Percentiles rank a stretch among this genome's conserved stretches.
Evolutionary conservation across 53 echinoderm and acorn worm genomes (phyloP).

Genomic region (Paracentrotus lividus): DNA sequence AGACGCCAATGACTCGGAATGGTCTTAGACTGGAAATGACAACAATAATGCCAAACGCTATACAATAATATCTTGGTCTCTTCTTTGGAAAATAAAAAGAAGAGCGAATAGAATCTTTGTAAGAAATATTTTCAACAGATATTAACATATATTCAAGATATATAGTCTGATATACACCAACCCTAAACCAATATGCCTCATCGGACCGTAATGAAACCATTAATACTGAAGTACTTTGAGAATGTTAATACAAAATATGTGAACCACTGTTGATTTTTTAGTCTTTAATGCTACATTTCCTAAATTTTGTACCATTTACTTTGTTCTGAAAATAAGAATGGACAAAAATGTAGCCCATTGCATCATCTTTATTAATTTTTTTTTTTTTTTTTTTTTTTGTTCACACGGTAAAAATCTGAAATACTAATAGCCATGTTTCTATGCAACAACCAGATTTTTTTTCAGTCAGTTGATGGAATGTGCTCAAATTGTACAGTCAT

Average conservation of each 20-base stretch:
- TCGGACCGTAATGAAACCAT: neutral
- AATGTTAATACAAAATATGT: neutral
- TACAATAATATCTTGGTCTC: slow-evolving; percentile 40
- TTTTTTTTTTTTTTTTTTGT: too few species aligned
- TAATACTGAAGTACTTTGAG: neutral
- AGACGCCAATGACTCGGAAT: slow-evolving; percentile 25
- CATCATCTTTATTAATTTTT: too few species aligned
- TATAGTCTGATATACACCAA: neutral
- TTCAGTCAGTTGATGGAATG: slow-evolving; percentile 20
- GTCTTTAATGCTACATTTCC: neutral
- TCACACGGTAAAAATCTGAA: too few species aligned
- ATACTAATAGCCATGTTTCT: neutral
- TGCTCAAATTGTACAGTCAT: slow-evolving; percentile 25
- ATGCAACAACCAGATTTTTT: neutral
- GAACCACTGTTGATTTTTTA: neutral
- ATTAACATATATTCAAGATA: slow-evolving; percentile 32
- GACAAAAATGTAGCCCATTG: neutral
- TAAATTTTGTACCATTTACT: neutral
- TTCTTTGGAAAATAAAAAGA: neutral
- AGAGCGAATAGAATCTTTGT: slow-evolving; percentile 44
- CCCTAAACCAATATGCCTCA: neutral
- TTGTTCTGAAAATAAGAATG: neutral
- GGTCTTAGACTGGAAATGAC: slow-evolving; percentile 42
- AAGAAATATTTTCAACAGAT: slow-evolving; percentile 53
- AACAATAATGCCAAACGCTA: slow-evolving; percentile 24